Conservation (phyloP, 2,113 vertebrate species). For the Syrmaticus mikado region DNA sequence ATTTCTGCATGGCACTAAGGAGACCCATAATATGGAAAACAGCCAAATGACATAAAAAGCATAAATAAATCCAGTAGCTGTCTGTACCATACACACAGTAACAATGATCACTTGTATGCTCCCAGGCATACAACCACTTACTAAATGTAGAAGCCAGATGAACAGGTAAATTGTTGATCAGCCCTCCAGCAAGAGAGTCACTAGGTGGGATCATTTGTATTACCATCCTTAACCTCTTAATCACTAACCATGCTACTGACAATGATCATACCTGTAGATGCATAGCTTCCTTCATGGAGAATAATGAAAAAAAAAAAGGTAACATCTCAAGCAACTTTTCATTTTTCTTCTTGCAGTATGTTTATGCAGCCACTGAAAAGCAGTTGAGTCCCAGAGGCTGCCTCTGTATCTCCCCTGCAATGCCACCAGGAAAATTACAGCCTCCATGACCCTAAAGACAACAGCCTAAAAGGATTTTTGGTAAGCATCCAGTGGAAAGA, state of each 20-base stretch:
- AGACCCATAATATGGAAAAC: neutral
- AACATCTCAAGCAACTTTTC: neutral
- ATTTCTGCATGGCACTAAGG: neutral
- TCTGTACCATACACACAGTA: neutral
- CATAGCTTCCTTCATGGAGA: neutral
- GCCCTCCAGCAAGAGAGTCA: neutral
- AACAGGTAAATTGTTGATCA: neutral
- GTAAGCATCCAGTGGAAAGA: neutral
- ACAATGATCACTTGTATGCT: neutral
- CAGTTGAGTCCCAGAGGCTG: neutral
- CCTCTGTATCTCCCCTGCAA: neutral
- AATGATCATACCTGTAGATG: neutral
- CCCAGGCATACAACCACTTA: neutral
- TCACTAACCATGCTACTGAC: neutral
- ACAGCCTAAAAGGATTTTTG: neutral
- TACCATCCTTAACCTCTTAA: neutral
- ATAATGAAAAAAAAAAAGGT: neutral
- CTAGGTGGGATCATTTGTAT: neutral
- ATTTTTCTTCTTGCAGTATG: neutral
- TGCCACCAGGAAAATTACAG: neutral
- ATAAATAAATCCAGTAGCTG: neutral
- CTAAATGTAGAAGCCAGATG: neutral
- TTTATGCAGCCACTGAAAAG: neutral
- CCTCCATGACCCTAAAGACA: accelerated
- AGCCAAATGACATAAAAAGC: neutral